phyloP scores from a whole-genome alignment of 2,888 invertebrate species.

The Liopterus haemorrhoidalis region DNA sequence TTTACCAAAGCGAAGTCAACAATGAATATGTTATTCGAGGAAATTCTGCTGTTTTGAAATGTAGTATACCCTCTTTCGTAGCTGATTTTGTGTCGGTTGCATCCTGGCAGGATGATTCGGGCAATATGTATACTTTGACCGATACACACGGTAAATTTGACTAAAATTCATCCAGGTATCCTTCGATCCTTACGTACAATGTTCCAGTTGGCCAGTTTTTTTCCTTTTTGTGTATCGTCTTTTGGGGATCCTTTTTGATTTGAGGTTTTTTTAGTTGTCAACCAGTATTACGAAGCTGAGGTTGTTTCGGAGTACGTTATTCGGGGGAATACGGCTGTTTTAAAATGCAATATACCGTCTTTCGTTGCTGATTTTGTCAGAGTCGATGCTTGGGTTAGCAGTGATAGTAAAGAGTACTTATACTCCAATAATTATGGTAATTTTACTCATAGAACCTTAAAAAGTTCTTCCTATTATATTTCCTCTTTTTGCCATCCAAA shows the following conservation, averaged over 20 bases:
- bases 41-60: conserved; percentile 80
- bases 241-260: conserved; percentile 8
- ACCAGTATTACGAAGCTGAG: conserved; percentile 84
- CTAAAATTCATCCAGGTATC: background rate
- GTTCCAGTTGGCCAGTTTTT: background rate
- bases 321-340: conserved; percentile 77
- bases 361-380: conserved; percentile 88
- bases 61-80: conserved; percentile 84
- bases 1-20: conserved; percentile 86
- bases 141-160: conserved; percentile 49
- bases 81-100: conserved; percentile 85
- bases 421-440: conserved; percentile 70
- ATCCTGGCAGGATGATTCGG: conserved; percentile 78
- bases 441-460: conserved; percentile 8
- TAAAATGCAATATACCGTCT: conserved; percentile 85
- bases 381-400: conserved; percentile 74
- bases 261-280: conserved; percentile 62
- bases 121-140: conserved; percentile 62
- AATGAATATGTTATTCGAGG: conserved; percentile 87
- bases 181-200: background rate
- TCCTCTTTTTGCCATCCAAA: background rate
- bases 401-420: conserved; percentile 62
- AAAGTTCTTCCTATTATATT: background rate
- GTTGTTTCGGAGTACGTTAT: conserved; percentile 82
- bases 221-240: background rate